Evolutionary conservation across 2,797 vertebrate genomes (phyloP).

Genomic region (Spinus olivaceus): DNA sequence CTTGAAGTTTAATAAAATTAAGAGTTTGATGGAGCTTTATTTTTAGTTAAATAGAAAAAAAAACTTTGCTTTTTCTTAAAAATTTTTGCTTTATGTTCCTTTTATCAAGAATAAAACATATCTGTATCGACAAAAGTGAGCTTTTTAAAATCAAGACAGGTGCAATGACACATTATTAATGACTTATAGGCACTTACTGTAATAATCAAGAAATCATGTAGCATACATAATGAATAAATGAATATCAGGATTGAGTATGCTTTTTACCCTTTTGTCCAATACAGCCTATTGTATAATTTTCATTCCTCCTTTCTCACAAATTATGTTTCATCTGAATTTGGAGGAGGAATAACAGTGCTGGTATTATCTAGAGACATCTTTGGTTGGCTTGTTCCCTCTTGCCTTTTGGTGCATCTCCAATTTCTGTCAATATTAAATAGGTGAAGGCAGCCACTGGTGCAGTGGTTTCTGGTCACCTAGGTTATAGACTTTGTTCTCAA

Average conservation of each 20-base stretch:
- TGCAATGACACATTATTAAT: neutral
- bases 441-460: neutral
- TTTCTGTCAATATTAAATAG: neutral
- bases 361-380: neutral
- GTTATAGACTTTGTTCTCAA: neutral
- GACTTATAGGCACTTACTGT: neutral
- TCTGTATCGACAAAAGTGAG: neutral
- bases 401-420: neutral
- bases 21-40: neutral
- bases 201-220: neutral
- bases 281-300: neutral
- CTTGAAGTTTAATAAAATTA: neutral
- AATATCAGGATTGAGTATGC: neutral
- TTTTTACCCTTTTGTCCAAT: neutral
- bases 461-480: neutral
- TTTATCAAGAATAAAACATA: neutral
- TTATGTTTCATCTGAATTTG: neutral
- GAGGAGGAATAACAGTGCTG: neutral
- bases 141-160: neutral
- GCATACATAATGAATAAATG: neutral
- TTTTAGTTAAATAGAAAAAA: neutral
- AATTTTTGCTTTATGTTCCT: neutral
- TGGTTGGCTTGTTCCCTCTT: neutral
- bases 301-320: neutral
- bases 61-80: accelerated